Conservation (phyloP, 2,888 invertebrate species). For the Cenopis cana region DNA sequence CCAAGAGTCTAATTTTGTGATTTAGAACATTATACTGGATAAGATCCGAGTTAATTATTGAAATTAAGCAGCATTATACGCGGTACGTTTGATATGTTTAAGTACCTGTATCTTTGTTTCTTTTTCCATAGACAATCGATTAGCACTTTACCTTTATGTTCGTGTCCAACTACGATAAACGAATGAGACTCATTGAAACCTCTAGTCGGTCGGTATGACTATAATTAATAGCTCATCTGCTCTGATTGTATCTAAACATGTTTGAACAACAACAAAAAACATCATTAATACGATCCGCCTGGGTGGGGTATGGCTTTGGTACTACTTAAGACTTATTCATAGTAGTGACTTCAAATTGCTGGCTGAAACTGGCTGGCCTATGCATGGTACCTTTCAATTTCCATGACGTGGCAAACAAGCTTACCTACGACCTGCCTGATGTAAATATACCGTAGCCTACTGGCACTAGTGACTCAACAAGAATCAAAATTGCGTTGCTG, state of each 20-base stretch:
- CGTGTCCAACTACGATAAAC: neutral
- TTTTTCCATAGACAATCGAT: neutral
- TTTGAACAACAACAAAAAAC: slow-evolving; percentile 43
- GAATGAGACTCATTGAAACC: slow-evolving; percentile 13
- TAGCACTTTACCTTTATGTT: neutral
- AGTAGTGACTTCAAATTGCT: slow-evolving; percentile 4
- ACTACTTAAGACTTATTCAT: slow-evolving; percentile 22
- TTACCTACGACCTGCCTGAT: no score
- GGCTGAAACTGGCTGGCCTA: neutral
- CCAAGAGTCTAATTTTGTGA: no score
- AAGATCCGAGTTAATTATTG: no score
- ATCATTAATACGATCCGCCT: slow-evolving; percentile 27
- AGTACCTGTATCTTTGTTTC: no score
- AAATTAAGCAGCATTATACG: no score
- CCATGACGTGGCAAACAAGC: no score
- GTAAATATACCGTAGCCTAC: no score
- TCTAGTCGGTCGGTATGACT: slow-evolving; percentile 4
- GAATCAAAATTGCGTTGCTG: no score
- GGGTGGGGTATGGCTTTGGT: slow-evolving; percentile 11
- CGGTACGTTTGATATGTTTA: no score
- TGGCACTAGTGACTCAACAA: no score
- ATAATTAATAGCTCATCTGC: slow-evolving; percentile 38
- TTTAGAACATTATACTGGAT: no score
- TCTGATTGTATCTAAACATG: slow-evolving; percentile 36
- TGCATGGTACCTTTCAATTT: neutral